Percentiles rank a stretch among this genome's conserved stretches.
phyloP scores from a whole-genome alignment of 1,140 invertebrate genomes.

The Dendroctonus valens region DNA sequence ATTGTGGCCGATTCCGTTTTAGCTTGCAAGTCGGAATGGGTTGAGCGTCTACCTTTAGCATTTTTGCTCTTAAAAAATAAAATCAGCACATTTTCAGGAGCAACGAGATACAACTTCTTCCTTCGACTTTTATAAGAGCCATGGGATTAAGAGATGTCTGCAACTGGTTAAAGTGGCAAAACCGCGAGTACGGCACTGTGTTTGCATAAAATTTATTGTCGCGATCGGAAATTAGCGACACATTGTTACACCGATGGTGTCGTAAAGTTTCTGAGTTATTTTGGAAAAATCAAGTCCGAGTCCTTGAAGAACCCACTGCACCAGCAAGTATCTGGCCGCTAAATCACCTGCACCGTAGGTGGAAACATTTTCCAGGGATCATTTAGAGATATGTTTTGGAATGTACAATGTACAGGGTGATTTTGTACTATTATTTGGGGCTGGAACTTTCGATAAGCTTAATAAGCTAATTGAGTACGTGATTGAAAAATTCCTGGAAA shows the following conservation, averaged over 20 bases:
- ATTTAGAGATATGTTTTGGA: not conserved
- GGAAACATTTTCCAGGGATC: constrained; percentile 5
- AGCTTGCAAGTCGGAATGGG: not conserved
- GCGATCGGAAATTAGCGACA: constrained; percentile 26
- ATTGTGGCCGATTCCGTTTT: constrained; percentile 17
- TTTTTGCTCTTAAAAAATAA: too few relatives aligned
- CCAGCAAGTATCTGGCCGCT: constrained; percentile 2
- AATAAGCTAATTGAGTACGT: too few relatives aligned
- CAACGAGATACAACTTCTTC: too few relatives aligned
- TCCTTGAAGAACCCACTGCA: constrained; percentile 26
- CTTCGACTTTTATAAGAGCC: too few relatives aligned
- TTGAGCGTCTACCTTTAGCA: too few relatives aligned
- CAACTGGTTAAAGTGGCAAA: too few relatives aligned
- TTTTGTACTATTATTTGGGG: too few relatives aligned
- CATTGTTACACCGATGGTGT: constrained; percentile 26
- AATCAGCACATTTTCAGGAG: too few relatives aligned
- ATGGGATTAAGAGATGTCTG: too few relatives aligned
- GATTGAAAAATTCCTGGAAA: too few relatives aligned
- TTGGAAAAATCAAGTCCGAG: constrained; percentile 16
- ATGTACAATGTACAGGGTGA: too few relatives aligned
- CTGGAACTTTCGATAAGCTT: too few relatives aligned
- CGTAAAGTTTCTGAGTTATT: constrained; percentile 27
- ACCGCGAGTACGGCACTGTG: constrained; percentile 9
- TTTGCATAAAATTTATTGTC: constrained; percentile 17
- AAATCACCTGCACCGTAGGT: constrained; percentile 6